A percentile compares a stretch with the other conserved stretches of the same genome.
Conservation (phyloP, 2,888 invertebrate species). For the Thereva nobilitata region DNA sequence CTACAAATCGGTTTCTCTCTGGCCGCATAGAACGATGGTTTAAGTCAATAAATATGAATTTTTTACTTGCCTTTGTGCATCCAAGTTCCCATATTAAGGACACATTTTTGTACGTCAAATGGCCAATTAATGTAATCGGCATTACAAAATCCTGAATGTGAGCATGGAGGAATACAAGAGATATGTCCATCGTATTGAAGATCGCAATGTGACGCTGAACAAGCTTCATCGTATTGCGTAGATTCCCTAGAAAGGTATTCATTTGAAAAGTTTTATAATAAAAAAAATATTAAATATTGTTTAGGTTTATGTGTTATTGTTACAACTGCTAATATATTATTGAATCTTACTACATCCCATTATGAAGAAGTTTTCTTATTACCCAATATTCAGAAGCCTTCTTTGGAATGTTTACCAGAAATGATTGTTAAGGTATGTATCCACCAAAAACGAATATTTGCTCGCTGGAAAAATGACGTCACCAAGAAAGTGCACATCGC, state of each 20-base stretch:
- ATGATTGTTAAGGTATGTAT: no score
- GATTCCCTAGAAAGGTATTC: constrained; percentile 19
- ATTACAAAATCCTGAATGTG: constrained; percentile 64
- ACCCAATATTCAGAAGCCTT: no score
- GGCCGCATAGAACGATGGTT: no score
- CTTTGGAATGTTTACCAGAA: no score
- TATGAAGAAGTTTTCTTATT: no score
- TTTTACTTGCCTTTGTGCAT: constrained; percentile 39
- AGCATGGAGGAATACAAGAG: constrained; percentile 64
- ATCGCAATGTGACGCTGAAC: constrained; percentile 61
- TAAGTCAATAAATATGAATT: no score
- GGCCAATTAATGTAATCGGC: constrained; percentile 67
- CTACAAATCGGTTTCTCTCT: no score
- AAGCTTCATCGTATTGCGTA: constrained; percentile 33
- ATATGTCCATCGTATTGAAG: constrained; percentile 62
- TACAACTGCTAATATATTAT: neutral
- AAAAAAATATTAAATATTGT: neutral
- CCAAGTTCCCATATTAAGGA: constrained; percentile 69
- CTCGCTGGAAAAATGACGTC: no score
- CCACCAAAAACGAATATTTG: no score
- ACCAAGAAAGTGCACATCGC: no score
- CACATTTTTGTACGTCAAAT: constrained; percentile 69
- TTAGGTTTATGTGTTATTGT: neutral
- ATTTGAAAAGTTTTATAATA: neutral
- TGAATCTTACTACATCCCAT: no score